Conservation (phyloP, 2,888 invertebrate species). For the Drosophila nigricruria region DNA sequence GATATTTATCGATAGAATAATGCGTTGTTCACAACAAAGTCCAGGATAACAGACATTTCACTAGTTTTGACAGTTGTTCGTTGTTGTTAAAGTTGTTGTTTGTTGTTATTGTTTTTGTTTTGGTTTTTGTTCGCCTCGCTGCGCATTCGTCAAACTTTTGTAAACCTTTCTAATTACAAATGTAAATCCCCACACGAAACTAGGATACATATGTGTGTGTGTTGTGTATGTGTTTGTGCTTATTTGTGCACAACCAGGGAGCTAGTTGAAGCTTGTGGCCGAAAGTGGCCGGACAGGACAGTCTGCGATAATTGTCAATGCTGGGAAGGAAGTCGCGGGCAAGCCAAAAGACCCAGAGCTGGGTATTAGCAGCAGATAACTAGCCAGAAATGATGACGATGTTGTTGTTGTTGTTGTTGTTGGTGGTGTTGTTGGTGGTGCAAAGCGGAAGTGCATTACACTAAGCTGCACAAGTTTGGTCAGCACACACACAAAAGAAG, state of each 20-base stretch:
- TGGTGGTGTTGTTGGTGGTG: conserved; percentile 24
- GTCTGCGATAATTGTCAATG: conserved; percentile 65
- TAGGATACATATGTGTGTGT: conserved; percentile 21
- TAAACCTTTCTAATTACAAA: conserved; percentile 83
- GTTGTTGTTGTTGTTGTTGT: conserved; percentile 23
- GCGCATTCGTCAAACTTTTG: conserved; percentile 70
- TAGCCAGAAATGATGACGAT: conserved; percentile 27
- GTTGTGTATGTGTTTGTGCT: not conserved
- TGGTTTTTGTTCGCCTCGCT: conserved; percentile 21
- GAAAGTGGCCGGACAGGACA: conserved; percentile 31
- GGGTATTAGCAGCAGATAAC: conserved; percentile 66
- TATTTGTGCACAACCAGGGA: conserved; percentile 23
- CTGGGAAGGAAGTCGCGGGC: conserved; percentile 8
- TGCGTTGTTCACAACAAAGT: not conserved
- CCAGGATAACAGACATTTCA: conserved; percentile 1
- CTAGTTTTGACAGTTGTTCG: conserved; percentile 1
- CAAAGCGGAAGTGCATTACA: conserved; percentile 50
- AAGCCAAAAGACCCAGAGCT: conserved; percentile 7
- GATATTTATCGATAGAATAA: not conserved
- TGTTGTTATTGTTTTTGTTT: conserved; percentile 31
- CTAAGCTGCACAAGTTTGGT: conserved; percentile 13
- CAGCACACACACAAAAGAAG: conserved; percentile 1
- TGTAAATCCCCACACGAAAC: conserved; percentile 76
- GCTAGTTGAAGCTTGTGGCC: conserved; percentile 39
- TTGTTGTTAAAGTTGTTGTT: conserved; percentile 4